These are phyloP conservation scores for Molothrus aeneus DNA, from an alignment of 2,797 vertebrate species.

Conservation along the genomic window DNA sequence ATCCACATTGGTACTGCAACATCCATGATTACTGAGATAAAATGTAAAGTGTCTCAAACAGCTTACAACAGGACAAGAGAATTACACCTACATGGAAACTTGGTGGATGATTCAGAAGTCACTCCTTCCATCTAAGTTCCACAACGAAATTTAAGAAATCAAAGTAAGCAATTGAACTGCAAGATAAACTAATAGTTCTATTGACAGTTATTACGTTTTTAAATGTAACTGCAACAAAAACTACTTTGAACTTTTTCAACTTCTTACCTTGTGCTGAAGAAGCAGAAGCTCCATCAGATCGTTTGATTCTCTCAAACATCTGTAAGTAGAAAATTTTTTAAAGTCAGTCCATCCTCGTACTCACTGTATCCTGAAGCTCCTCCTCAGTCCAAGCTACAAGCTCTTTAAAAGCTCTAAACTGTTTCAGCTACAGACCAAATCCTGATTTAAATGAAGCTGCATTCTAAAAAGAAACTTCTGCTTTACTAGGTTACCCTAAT, in stretches of 20 bases:
- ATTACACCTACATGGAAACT: neutral
- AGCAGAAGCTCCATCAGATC: constrained; percentile 73
- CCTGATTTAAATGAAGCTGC: neutral
- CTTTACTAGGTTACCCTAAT: neutral
- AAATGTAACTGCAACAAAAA: neutral
- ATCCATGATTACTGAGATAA: neutral
- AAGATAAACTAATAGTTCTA: neutral
- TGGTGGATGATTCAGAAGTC: neutral
- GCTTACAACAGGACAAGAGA: neutral
- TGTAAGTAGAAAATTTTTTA: constrained; percentile 52
- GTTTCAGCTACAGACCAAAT: neutral
- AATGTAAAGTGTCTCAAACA: neutral
- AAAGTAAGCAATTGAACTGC: neutral
- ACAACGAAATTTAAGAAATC: neutral
- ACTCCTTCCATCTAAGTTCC: neutral
- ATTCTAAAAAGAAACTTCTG: neutral
- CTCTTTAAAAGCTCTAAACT: neutral
- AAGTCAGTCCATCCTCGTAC: neutral
- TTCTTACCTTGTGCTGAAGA: constrained; percentile 78
- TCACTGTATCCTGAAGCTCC: neutral
- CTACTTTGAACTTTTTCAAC: neutral
- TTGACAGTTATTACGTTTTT: neutral
- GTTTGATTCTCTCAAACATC: constrained; percentile 75
- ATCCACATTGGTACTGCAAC: neutral
- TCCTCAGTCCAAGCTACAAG: neutral